Base-by-base conservation (phyloP, 2,888 invertebrate genomes). In the Ramazzottius varieornatus region DNA sequence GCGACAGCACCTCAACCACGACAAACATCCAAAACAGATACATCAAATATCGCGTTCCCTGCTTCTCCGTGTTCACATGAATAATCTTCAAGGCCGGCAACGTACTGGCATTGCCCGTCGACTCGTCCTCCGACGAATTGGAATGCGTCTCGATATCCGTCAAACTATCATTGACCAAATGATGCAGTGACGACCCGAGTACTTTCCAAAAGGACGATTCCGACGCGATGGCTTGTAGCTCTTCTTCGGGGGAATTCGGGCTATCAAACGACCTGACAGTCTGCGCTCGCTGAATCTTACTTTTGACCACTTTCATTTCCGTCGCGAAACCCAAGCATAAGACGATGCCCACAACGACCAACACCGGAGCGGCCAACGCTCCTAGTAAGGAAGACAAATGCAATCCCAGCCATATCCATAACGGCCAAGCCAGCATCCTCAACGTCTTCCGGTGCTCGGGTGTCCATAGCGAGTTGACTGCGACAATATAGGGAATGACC, bases 1-100 rank as follows among this genome's bases (percentile, higher is more conserved):
- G 54, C 29, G 54, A n/a, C 20, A 54, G 29, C 54, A 54, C 54
- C 24, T 54, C 54, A 8, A 54, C 54, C 54, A 54, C 8, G 29
- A 29, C 54, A 54, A 54, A 54, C 54, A 54, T 54, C 54, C 54
- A 54, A 24, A 54, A 54, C 13, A 54, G 29, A 54, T 54, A 54
- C 54, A 54, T 8, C 54, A 54, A 16, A 29, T 54, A 54, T 29
- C 54, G 20, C 54, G 54, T 54, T 13, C 54, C 54, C 29, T 54
- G 54, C 8, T 16, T 29, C 20, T 54, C 54, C 54, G 8, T 16
- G 29, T 54, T 54, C 29, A 54, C 54, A 29, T 4, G 16, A 29
- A 54, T 16, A 4, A 54, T 4, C 29, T 54, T 54, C 54, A 54
- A 54, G 16, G 8, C 40, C 40, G 40, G 8, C 40, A 40, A 40